Base-by-base conservation (phyloP, 2,113 vertebrate species). In the Eretmochelys imbricata region DNA sequence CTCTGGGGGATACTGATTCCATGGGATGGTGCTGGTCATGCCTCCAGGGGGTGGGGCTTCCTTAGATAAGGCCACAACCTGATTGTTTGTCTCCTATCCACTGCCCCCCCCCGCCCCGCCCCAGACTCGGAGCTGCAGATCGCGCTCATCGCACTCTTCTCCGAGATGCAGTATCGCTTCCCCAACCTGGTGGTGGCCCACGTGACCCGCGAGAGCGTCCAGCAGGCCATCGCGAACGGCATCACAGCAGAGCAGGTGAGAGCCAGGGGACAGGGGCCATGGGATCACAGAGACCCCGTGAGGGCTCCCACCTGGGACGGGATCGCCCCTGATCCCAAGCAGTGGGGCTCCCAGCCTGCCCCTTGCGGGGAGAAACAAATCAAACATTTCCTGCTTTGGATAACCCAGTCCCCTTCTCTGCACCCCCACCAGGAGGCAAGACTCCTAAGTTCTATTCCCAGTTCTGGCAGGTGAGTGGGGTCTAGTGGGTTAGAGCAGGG, bases 101-200 rank as follows among this genome's bases (percentile, higher is more conserved):
- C 22, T 90, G 6, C 19, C 55, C 8, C 35, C 6, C 10, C 50
- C 19, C 8, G 20, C 65, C 4, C 31, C 20, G 3, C 85, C 57
- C 49, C 97, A 99, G 99, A 98, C 96, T 99, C 99, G 0, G 99
- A 99, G 91, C 98, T 99, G 54, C 99, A 99, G 98, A 99, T 99
- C 0, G 99, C 99, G 8, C 97, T 99, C 82, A 99, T 99, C 10
- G 99, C 99, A 13, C 99, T 99, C 55, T 99, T 99, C 97, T 99
- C 99, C 25, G 99, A 99, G 94, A 99, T 99, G 99, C 97, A 99
- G n/a, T 99, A 99, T 89, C 98, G 99, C 27, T 99, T 99, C 94
- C 98, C 99, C 69, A 99, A 99, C 57, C 97, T 99, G 84, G 99
- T 99, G 51, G 99, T 99, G 78, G 99, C 99, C 1, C 99, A 99